phyloP scores from a whole-genome alignment of 2,113 vertebrate genomes.

The Oreochromis niloticus region DNA sequence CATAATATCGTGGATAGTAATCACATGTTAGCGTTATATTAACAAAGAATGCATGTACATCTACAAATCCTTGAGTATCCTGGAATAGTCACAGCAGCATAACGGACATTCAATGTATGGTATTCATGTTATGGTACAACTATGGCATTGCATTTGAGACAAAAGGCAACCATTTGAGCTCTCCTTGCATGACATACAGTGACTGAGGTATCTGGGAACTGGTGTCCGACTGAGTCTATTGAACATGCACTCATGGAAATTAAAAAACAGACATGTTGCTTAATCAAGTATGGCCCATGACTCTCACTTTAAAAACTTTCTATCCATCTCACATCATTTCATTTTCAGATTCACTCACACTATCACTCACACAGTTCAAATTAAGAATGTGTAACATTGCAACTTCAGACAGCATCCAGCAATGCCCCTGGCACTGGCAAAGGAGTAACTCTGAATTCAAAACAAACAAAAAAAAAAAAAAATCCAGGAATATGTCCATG shows the following conservation, averaged over 20 bases:
- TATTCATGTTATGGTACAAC: constrained; percentile 60
- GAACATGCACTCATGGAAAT: constrained; percentile 37
- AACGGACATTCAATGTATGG: constrained; percentile 73
- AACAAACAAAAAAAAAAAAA: background rate
- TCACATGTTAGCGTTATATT: constrained; percentile 57
- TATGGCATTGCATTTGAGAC: constrained; percentile 71
- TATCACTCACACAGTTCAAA: constrained; percentile 23
- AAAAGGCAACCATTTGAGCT: constrained; percentile 67
- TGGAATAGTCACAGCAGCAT: constrained; percentile 74
- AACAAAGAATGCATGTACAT: constrained; percentile 64
- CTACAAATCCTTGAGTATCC: constrained; percentile 70
- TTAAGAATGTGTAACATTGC: constrained; percentile 68
- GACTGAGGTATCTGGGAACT: constrained; percentile 68
- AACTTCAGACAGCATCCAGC: constrained; percentile 61
- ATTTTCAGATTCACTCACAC: background rate
- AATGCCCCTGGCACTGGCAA: constrained; percentile 61
- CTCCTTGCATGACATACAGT: constrained; percentile 64
- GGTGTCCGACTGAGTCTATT: constrained; percentile 51
- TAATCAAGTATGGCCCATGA: constrained; percentile 60
- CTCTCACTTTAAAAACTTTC: constrained; percentile 37
- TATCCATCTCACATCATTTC: constrained; percentile 1
- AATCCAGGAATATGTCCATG: constrained; percentile 46
- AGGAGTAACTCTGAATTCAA: constrained; percentile 61
- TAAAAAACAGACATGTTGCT: constrained; percentile 63
- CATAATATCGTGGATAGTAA: constrained; percentile 53